Conservation (phyloP, 2,113 vertebrate species). For the Crotophaga sulcirostris region DNA sequence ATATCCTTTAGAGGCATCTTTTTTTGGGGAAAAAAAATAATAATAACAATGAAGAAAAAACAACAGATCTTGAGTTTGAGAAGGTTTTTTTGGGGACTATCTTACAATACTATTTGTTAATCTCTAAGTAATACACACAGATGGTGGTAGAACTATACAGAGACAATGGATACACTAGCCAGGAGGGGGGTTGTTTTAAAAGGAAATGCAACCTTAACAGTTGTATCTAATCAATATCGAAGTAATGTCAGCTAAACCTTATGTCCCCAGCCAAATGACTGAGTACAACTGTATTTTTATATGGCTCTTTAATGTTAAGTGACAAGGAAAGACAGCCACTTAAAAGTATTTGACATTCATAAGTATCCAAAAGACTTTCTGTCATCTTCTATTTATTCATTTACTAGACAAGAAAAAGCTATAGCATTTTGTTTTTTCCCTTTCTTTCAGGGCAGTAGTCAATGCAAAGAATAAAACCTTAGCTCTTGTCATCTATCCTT, state of each 20-base stretch:
- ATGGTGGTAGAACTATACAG: background rate
- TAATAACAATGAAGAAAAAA: background rate
- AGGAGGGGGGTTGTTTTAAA: background rate
- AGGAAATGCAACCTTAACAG: background rate
- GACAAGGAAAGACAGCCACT: slow-evolving; percentile 62
- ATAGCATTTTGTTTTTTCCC: background rate
- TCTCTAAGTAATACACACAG: background rate
- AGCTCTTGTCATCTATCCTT: background rate
- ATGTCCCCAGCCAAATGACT: slow-evolving; percentile 20
- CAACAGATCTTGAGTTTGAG: background rate
- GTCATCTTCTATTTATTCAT: slow-evolving; percentile 66
- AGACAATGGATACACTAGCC: background rate
- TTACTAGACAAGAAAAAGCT: slow-evolving; percentile 12
- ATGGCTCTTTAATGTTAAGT: slow-evolving; percentile 56
- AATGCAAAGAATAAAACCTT: background rate
- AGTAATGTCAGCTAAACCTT: background rate
- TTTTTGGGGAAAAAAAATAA: background rate
- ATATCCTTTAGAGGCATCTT: background rate
- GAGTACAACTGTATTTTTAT: slow-evolving; percentile 36
- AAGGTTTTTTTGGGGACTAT: background rate
- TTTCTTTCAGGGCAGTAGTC: background rate
- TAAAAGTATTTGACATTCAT: slow-evolving; percentile 71
- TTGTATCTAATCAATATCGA: background rate
- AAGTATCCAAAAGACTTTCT: slow-evolving; percentile 70
- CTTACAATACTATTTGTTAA: background rate